These are phyloP conservation scores for Mimas tiliae DNA, from an alignment of 2,888 invertebrate species.

Conservation along the genomic window DNA sequence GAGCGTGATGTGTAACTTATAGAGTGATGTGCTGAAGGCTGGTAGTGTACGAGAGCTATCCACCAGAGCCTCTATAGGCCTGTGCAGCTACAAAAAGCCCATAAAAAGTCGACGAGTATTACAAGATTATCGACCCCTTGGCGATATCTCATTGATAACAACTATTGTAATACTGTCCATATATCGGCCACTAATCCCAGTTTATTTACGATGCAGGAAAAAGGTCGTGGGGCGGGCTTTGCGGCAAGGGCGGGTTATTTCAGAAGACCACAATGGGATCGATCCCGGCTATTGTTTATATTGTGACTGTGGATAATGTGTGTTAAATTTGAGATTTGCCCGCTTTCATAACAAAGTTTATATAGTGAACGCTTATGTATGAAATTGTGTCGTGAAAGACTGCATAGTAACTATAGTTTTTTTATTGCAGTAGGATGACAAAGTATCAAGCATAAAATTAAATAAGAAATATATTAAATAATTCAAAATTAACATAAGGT, in stretches of 20 bases:
- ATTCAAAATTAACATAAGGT: too few relatives aligned
- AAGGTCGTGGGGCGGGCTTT: constrained; percentile 24
- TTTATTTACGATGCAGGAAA: constrained; percentile 26
- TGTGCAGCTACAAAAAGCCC: neutral
- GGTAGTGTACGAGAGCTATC: neutral
- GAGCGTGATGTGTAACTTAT: constrained; percentile 6
- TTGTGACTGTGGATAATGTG: constrained; percentile 25
- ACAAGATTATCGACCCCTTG: neutral
- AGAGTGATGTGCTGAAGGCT: constrained; percentile 9
- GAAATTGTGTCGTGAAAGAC: neutral
- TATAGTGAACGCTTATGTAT: neutral
- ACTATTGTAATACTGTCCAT: neutral
- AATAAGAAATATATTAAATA: too few relatives aligned
- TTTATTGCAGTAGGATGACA: too few relatives aligned
- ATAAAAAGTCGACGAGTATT: neutral
- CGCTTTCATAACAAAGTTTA: neutral
- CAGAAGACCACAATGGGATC: constrained; percentile 29
- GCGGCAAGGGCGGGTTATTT: constrained; percentile 14
- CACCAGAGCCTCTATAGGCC: neutral
- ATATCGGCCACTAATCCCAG: constrained; percentile 19
- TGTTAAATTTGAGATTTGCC: constrained; percentile 5
- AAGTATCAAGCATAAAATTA: neutral
- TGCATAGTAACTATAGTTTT: too few relatives aligned
- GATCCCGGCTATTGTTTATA: constrained; percentile 31
- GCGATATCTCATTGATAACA: constrained; percentile 8